Evolutionary conservation across 2,797 vertebrate genomes (phyloP), one percentile per base, ranked within the genome.

Genomic region (Scyliorhinus canicula): DNA sequence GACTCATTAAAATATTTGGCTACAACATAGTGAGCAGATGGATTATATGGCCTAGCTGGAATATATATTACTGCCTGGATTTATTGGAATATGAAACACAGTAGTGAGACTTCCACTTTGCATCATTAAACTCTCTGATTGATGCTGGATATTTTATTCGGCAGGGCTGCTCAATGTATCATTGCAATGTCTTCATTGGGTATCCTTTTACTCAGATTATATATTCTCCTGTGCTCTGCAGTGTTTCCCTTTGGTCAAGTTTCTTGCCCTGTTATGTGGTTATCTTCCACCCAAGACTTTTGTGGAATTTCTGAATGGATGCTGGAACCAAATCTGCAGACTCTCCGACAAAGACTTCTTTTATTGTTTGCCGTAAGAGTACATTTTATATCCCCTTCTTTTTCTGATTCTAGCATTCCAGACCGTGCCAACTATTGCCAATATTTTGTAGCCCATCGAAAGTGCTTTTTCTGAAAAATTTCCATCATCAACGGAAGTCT

Each of bases 1-100:
- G 44, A 65, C n/a, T 63, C 44, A 91, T 7, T 82, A 47, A 88
- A 65, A 9, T 44, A 21, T 91, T 65, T 91, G 88, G 88, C 60
- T 44, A 26, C 88, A 65, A 5, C 24, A 26, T 44, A 65, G 3
- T 65, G n/a, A 91, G 40, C 88, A 65, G 57, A 65, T 44, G n/a
- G 88, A 44, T 24, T 26, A 91, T 65, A 8, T 91, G 88, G 40
- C 11, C 88, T 44, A 40, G 2, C n/a, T 24, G 26, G 57, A 65
- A 91, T 91, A 65, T 90, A 90, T 65, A 65, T 28, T n/a, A 44
- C n/a, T 91, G 21, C 19, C 60, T 44, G 88, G 8, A 91, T 91
- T 65, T 91, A 65, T 91, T 94, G 47, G 93, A 94, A 24, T 94
- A 94, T 55, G 47, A 94, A 94, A 55, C 28, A 94, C 65, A 69